Evolutionary conservation across 2,888 invertebrate species (phyloP).

Genomic region (Hemithea aestivaria): DNA sequence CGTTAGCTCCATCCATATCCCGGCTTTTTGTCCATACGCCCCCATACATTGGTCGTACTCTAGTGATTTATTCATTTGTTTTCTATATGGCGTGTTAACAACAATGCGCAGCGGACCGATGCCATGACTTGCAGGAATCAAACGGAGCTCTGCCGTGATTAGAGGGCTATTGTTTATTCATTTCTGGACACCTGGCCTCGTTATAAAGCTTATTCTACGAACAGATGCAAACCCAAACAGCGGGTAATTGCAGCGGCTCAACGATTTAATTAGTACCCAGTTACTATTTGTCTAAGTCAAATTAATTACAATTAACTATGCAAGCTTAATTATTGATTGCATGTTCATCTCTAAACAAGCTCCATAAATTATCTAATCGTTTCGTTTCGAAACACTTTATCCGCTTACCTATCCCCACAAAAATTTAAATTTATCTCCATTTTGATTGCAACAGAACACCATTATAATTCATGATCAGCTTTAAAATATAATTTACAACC

Average conservation of each 20-base stretch:
- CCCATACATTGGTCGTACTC: constrained; percentile 34
- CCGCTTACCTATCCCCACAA: background rate
- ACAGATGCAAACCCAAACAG: constrained; percentile 10
- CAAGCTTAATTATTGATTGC: background rate
- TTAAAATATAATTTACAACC: constrained; percentile 17
- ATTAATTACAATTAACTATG: too few species aligned
- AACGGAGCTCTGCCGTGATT: constrained; percentile 50
- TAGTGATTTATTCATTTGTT: constrained; percentile 45
- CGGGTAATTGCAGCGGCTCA: background rate
- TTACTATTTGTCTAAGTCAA: too few species aligned
- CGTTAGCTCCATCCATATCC: constrained; percentile 9
- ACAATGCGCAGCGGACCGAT: constrained; percentile 47
- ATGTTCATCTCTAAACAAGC: background rate
- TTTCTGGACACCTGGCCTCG: constrained; percentile 27
- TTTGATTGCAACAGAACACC: background rate
- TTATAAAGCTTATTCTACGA: constrained; percentile 12
- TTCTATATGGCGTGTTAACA: constrained; percentile 46
- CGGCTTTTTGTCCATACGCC: constrained; percentile 24
- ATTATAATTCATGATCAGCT: background rate
- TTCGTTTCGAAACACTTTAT: background rate
- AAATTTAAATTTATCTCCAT: background rate
- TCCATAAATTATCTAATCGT: background rate
- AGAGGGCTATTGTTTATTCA: constrained; percentile 60
- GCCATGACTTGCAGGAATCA: constrained; percentile 51
- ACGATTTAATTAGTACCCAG: too few species aligned